These are phyloP conservation scores for Pristionchus entomophagus DNA, from an alignment of 2,888 invertebrate genomes.

Conservation along the genomic window DNA sequence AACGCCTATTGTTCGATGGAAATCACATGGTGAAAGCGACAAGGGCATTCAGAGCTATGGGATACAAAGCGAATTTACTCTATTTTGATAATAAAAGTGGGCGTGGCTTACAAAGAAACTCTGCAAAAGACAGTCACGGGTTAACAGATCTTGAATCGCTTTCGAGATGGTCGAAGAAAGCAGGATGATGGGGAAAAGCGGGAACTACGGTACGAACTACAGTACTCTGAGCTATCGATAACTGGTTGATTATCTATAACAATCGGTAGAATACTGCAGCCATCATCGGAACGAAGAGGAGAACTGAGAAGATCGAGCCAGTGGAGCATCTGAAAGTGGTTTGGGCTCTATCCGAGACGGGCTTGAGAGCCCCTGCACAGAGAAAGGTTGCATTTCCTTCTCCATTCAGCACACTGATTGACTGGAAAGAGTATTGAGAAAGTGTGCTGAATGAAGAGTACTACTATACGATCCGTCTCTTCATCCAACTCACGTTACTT, in stretches of 20 bases:
- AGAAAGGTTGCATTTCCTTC: too few relatives aligned
- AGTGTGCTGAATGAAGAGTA: too few relatives aligned
- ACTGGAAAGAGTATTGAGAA: background rate
- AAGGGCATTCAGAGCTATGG: constrained; percentile 31
- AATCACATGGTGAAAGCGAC: constrained; percentile 29
- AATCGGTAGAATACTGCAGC: background rate
- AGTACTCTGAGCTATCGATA: constrained; percentile 6
- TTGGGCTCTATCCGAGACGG: too few relatives aligned
- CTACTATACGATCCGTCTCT: too few relatives aligned
- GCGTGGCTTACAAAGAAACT: background rate
- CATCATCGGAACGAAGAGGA: background rate
- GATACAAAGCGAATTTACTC: constrained; percentile 13
- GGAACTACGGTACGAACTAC: background rate
- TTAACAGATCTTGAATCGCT: constrained; percentile 24
- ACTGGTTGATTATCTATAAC: background rate
- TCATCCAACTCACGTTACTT: constrained; percentile 64
- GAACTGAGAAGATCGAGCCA: background rate
- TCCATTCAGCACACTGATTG: too few relatives aligned
- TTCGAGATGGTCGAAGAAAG: constrained; percentile 8
- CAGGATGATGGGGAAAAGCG: background rate
- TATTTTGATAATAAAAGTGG: background rate
- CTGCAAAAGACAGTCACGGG: constrained; percentile 25
- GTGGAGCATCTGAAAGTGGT: constrained; percentile 24
- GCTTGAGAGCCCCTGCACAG: too few relatives aligned
- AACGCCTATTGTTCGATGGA: constrained; percentile 20